phyloP scores from a whole-genome alignment of 2,113 vertebrate species.

The Bubalus kerabau region DNA sequence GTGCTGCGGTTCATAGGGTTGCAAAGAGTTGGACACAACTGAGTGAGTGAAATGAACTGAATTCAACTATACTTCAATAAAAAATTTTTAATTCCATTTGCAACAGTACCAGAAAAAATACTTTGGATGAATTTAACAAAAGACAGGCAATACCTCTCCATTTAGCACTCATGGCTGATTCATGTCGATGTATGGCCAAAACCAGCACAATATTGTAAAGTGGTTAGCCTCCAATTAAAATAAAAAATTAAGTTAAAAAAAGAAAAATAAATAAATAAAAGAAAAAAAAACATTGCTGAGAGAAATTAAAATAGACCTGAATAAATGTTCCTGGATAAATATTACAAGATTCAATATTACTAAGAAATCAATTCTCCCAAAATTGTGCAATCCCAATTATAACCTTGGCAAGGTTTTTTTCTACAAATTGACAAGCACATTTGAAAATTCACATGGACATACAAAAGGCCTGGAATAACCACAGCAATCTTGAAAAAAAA shows the following conservation, averaged over 20 bases:
- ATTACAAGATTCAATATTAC: neutral
- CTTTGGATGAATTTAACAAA: neutral
- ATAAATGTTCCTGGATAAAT: neutral
- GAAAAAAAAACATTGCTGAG: neutral
- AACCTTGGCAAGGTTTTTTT: neutral
- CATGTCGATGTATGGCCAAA: neutral
- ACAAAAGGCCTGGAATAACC: neutral
- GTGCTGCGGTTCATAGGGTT: fast-evolving
- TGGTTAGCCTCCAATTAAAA: neutral
- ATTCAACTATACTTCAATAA: neutral
- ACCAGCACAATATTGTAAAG: neutral
- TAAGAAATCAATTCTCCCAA: neutral
- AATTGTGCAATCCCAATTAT: neutral
- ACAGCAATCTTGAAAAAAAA: neutral
- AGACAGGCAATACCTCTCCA: neutral
- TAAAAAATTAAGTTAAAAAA: neutral
- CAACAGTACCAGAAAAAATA: neutral
- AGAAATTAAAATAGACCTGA: neutral
- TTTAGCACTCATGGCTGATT: neutral
- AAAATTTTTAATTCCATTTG: neutral
- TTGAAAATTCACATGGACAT: neutral
- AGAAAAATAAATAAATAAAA: neutral
- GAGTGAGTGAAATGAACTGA: neutral
- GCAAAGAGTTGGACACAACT: fast-evolving
- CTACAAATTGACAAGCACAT: neutral